Evolutionary conservation across 2,888 invertebrate species (phyloP).

Genomic region (Synergus itoensis): DNA sequence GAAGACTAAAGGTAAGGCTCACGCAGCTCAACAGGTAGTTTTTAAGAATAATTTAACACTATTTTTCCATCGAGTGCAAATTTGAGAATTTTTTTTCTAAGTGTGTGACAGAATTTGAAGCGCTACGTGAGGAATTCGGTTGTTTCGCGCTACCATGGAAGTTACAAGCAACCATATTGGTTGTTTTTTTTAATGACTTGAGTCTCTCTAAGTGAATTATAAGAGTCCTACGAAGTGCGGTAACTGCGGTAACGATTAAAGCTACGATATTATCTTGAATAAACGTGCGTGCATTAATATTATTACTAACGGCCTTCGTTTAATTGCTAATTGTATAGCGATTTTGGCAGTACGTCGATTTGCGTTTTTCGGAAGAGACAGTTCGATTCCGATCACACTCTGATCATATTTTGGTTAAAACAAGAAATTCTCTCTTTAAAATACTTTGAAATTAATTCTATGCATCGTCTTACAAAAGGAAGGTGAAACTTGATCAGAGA

Average conservation of each 20-base stretch:
- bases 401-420: background rate
- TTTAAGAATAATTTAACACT: background rate
- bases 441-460: background rate
- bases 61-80: background rate
- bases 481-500: background rate
- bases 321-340: conserved; percentile 64
- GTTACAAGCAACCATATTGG: conserved; percentile 54
- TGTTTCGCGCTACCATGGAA: conserved; percentile 44
- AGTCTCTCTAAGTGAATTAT: conserved; percentile 69
- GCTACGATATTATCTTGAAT: conserved; percentile 76
- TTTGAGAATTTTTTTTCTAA: background rate
- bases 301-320: conserved; percentile 65
- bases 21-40: conserved; percentile 3
- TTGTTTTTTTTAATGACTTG: conserved; percentile 52
- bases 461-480: background rate
- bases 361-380: conserved; percentile 31
- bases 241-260: conserved; percentile 76
- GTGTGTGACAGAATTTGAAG: conserved; percentile 26
- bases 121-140: conserved; percentile 25
- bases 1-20: conserved; percentile 21
- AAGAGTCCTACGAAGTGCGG: conserved; percentile 74
- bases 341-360: conserved; percentile 56
- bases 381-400: conserved; percentile 28
- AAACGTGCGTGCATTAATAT: conserved; percentile 74
- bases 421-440: background rate